phyloP scores from a whole-genome alignment of 2,113 vertebrate species.

The Zeus faber region DNA sequence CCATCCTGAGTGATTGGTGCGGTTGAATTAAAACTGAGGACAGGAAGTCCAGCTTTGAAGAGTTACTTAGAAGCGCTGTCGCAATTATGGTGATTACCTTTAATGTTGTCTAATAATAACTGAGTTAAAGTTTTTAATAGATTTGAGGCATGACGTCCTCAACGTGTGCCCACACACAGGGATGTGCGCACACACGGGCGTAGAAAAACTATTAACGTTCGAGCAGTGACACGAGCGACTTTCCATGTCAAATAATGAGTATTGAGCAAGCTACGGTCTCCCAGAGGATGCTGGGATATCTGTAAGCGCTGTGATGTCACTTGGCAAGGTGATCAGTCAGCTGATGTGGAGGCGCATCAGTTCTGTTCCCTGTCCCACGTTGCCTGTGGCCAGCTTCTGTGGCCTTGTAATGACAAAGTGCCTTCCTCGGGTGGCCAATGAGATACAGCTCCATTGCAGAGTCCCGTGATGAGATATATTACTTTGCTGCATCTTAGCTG shows the following conservation, averaged over 20 bases:
- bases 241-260: constrained; percentile 42
- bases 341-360: constrained; percentile 34
- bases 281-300: constrained; percentile 34
- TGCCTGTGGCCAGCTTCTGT: constrained; percentile 28
- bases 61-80: constrained; percentile 19
- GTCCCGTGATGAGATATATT: constrained; percentile 59
- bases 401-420: constrained; percentile 69
- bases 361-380: constrained; percentile 38
- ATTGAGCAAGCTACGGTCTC: constrained; percentile 35
- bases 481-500: constrained; percentile 51
- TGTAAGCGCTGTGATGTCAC: constrained; percentile 48
- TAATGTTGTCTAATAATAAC: background rate
- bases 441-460: constrained; percentile 60
- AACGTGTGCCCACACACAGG: background rate
- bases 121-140: background rate
- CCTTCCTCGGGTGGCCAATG: constrained; percentile 62
- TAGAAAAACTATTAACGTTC: constrained; percentile 2
- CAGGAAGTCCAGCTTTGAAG: constrained; percentile 36
- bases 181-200: constrained; percentile 2
- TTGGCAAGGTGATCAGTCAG: constrained; percentile 58
- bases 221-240: constrained; percentile 28
- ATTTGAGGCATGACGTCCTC: background rate
- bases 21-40: constrained; percentile 29
- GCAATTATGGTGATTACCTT: constrained; percentile 10
- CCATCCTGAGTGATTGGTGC: constrained; percentile 38